Evolutionary conservation across 2,113 vertebrate genomes (phyloP).

Genomic region (Leucoraja erinaceus): DNA sequence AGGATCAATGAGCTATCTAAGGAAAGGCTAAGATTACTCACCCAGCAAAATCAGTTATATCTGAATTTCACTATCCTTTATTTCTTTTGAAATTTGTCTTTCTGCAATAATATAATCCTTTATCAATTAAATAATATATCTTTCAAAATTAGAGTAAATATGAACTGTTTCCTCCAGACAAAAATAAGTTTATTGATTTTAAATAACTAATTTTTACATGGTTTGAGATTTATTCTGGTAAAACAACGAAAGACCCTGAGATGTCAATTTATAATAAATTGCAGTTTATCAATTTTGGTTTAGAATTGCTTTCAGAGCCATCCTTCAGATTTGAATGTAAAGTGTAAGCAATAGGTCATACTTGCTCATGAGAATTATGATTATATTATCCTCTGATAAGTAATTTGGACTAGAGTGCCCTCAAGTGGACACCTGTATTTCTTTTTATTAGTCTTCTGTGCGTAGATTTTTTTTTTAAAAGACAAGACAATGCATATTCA

Average conservation of each 20-base stretch:
- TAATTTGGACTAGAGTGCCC: background rate
- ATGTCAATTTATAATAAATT: background rate
- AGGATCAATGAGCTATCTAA: background rate
- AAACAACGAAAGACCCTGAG: too few relatives aligned
- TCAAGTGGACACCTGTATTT: conserved; percentile 24
- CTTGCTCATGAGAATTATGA: background rate
- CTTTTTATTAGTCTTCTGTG: background rate
- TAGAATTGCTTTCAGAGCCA: background rate
- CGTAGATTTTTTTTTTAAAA: background rate
- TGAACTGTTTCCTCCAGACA: background rate
- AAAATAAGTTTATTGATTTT: too few relatives aligned
- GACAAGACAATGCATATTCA: background rate
- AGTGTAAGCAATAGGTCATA: background rate
- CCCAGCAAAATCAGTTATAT: too few relatives aligned
- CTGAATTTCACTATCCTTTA: background rate
- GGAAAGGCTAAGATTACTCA: background rate
- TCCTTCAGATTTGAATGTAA: background rate
- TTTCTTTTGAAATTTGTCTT: background rate
- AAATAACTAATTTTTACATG: too few relatives aligned
- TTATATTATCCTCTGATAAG: background rate
- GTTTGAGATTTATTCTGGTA: background rate
- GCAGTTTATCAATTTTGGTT: background rate
- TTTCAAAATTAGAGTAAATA: background rate
- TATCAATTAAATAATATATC: background rate
- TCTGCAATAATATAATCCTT: background rate